phyloP scores from a whole-genome alignment of 2,113 vertebrate species.

The Chamaetylas fuelleborni region DNA sequence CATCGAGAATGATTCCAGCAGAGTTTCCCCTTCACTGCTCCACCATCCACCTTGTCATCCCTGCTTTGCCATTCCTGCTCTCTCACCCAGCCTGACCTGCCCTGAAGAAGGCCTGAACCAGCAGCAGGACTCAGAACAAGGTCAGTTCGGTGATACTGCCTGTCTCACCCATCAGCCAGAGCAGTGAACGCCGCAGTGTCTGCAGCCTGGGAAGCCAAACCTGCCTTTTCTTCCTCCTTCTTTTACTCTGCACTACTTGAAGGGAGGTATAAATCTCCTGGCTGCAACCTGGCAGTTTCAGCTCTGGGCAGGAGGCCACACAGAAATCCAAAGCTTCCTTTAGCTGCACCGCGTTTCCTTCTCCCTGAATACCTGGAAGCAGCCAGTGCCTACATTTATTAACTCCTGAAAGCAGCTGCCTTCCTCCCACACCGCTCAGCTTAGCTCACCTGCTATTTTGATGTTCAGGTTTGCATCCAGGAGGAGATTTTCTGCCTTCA shows the following conservation, averaged over 20 bases:
- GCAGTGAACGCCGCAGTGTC: rapidly evolving
- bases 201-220: neutral
- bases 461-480: conserved; percentile 94
- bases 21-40: neutral
- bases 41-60: neutral
- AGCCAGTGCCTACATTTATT: neutral
- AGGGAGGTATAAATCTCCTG: conserved; percentile 2
- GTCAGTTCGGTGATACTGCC: neutral
- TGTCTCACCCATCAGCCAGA: neutral
- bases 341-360: neutral
- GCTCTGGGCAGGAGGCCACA: conserved; percentile 41
- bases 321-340: conserved; percentile 50
- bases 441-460: conserved; percentile 86
- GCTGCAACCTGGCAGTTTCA: neutral
- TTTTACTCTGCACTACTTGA: neutral
- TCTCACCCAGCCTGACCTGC: neutral
- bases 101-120: neutral
- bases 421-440: neutral
- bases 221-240: neutral
- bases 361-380: conserved; percentile 41
- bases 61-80: neutral
- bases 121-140: neutral
- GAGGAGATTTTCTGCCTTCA: conserved; percentile 97
- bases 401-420: conserved; percentile 5
- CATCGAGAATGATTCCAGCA: rapidly evolving